Evolutionary conservation across 1,140 invertebrate species (phyloP).

Genomic region (Druon quercuslanigerum): DNA sequence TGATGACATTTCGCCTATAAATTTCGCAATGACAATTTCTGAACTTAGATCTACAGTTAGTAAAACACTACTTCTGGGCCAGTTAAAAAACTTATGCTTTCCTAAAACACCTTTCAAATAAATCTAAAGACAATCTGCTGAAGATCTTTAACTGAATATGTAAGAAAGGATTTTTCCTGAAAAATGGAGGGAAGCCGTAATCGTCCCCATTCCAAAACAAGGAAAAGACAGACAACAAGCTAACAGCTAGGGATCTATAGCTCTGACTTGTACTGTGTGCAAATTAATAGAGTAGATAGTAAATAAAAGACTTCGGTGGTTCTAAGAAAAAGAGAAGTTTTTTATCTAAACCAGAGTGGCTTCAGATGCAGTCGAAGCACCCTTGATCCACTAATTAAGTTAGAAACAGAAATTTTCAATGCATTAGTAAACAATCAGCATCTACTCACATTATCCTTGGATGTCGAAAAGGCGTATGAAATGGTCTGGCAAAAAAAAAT

Average conservation of each 20-base stretch:
- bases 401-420: no score
- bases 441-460: no score
- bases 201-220: conserved; percentile 63
- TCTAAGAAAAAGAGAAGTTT: conserved; percentile 40
- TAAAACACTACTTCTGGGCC: no score
- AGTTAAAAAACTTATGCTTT: no score
- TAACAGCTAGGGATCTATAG: conserved; percentile 41
- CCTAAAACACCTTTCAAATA: no score
- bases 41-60: conserved; percentile 23
- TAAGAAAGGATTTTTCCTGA: conserved; percentile 48
- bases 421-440: no score
- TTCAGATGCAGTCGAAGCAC: no score
- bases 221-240: conserved; percentile 57
- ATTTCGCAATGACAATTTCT: conserved; percentile 35
- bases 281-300: conserved; percentile 62
- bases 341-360: no score
- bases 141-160: conserved; percentile 56
- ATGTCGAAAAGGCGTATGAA: conserved; percentile 59
- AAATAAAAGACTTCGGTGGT: conserved; percentile 38
- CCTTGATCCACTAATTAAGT: no score
- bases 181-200: conserved; percentile 60
- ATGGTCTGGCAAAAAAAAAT: conserved; percentile 42
- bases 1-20: background rate
- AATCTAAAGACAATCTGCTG: conserved; percentile 35
- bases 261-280: conserved; percentile 52